Base-by-base conservation (phyloP, 2,113 vertebrate genomes). In the Salvelinus namaycush region DNA sequence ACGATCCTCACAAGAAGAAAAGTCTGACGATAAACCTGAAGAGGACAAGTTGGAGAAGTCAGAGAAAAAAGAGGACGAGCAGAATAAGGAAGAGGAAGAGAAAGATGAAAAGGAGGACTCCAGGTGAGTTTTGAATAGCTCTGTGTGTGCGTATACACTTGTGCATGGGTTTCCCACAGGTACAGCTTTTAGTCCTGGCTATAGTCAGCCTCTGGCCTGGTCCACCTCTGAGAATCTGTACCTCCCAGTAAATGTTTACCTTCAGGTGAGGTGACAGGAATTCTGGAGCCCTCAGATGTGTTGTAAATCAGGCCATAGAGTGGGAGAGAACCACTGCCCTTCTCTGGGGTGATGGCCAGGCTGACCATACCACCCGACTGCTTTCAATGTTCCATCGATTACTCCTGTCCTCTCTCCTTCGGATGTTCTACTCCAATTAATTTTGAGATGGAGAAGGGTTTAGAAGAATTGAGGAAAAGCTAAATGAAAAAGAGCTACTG, bases 1-100 rank as follows among this genome's bases (percentile, higher is more conserved):
- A 77, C 96, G 97, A 72, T 96, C 97, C 81, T 96, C 97, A 77
- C 97, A 98, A 93, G 98, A 99, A 94, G 97, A 99, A 84, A 99
- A 99, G 86, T 91, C 95, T 73, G 95, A 97, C 89, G 97, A 99
- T 68, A 99, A 99, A 79, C 94, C 93, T 91, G 97, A 99, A 89
- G 96, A 97, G 76, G 98, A 99, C 57, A 99, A 97, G 91, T 82
- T 90, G 20, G 97, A 99, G 89, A 98, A 97, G 90, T 87, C 90
- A 18, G 97, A 99, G 91, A 98, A 97, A 93, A 98, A 97, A 93
- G 97, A 99, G 87, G 97, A 99, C 72, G 94, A 95, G 54, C 97
- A 99, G 90, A 98, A 97, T 90, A 99, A 97, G 92, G 97, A 99
- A 84, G 97, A 99, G 92, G 97, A 99, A 88, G 98, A 99, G 91